A percentile compares a stretch with the other conserved stretches of the same genome.
Evolutionary conservation across 2,113 vertebrate genomes (phyloP).

Genomic region (Poecile atricapillus): DNA sequence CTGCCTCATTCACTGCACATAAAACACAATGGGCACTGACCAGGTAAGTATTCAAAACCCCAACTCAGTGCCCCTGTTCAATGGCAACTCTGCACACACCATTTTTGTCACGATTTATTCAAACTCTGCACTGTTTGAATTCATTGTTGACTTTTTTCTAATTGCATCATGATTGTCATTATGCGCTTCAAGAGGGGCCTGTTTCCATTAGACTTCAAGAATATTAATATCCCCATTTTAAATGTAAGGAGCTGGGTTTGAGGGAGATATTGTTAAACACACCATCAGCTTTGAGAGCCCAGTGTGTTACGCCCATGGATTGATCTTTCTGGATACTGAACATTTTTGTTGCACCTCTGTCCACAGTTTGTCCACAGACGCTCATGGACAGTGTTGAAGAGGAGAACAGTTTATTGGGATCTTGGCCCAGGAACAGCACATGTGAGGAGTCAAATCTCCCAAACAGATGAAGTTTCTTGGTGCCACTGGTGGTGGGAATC

Average conservation of each 20-base stretch:
- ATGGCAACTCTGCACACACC: background rate
- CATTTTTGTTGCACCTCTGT: background rate
- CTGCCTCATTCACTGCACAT: background rate
- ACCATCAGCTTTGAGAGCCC: background rate
- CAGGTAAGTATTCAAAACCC: background rate
- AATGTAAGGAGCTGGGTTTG: background rate
- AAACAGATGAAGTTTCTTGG: background rate
- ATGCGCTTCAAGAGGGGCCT: background rate
- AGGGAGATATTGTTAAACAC: background rate
- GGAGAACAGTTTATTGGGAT: background rate
- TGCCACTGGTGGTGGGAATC: background rate
- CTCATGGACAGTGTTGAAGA: background rate
- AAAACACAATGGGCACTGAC: rapidly evolving
- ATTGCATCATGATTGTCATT: background rate
- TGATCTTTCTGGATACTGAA: background rate
- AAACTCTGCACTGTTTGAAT: background rate
- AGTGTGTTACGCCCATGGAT: background rate
- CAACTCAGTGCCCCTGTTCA: background rate
- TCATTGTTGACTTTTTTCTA: background rate
- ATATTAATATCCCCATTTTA: background rate
- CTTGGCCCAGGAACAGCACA: background rate
- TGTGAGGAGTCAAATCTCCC: background rate
- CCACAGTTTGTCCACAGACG: background rate
- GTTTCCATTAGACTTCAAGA: background rate
- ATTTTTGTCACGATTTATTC: background rate